phyloP scores from a whole-genome alignment of 2,888 invertebrate genomes.

The Pyralis farinalis region DNA sequence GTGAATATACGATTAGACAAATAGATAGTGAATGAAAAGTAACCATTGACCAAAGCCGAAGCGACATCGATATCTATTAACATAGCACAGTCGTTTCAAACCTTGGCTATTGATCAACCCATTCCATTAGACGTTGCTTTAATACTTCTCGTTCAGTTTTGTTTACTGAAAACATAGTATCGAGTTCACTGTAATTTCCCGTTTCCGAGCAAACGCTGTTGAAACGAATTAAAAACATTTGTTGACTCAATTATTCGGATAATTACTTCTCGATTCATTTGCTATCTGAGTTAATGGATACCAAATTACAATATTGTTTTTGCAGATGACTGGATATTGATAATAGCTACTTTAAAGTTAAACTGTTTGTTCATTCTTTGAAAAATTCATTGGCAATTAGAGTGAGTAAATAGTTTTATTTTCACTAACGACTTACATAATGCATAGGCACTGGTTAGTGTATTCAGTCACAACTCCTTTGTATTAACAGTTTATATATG shows the following conservation, averaged over 20 bases:
- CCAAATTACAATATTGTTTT: constrained; percentile 13
- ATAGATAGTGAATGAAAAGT: no score
- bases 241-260: constrained; percentile 11
- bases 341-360: constrained; percentile 2
- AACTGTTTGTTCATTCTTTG: background rate
- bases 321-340: constrained; percentile 10
- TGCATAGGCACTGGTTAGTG: no score
- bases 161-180: background rate
- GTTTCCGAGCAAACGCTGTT: background rate
- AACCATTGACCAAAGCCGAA: no score
- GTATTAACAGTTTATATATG: no score
- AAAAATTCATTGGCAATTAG: no score
- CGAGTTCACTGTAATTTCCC: background rate
- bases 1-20: no score
- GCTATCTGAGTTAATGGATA: constrained; percentile 12
- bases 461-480: no score
- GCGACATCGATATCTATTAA: no score
- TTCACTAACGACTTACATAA: no score
- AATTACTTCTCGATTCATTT: constrained; percentile 12
- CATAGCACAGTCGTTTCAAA: no score
- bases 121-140: background rate
- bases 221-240: constrained; percentile 7
- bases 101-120: background rate
- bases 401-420: no score
- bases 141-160: background rate